A percentile compares a stretch with the other conserved stretches of the same genome.
These are phyloP conservation scores for Catharus bicknelli DNA, from an alignment of 2,113 vertebrate genomes.

Conservation along the genomic window DNA sequence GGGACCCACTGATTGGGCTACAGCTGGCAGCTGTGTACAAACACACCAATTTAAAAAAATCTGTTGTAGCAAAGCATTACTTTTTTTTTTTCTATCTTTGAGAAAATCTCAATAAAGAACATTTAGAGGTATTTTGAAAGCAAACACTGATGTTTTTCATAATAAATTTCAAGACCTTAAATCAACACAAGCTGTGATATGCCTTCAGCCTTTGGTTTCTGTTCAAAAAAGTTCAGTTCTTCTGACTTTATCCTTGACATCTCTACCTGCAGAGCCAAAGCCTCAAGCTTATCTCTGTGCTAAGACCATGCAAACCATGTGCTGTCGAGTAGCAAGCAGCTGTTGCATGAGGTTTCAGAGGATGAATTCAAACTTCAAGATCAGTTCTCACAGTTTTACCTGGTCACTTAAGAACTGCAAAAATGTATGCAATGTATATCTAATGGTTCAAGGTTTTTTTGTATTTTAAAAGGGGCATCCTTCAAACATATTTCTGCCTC, in stretches of 20 bases:
- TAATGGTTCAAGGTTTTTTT: neutral
- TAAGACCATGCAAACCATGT: neutral
- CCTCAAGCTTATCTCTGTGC: neutral
- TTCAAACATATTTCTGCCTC: neutral
- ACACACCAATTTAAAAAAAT: neutral
- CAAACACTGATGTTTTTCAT: neutral
- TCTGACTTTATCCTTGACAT: neutral
- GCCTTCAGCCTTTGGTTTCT: neutral
- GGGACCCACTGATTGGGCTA: neutral
- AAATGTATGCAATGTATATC: neutral
- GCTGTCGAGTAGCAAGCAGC: neutral
- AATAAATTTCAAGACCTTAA: neutral
- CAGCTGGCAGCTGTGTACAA: neutral
- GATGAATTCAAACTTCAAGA: neutral
- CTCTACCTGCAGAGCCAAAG: neutral
- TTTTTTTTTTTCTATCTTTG: neutral
- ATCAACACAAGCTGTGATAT: neutral
- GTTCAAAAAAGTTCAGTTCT: neutral
- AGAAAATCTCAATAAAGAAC: neutral
- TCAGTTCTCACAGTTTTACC: neutral
- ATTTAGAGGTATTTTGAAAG: neutral
- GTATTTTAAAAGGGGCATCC: neutral
- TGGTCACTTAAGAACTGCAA: neutral
- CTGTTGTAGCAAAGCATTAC: neutral
- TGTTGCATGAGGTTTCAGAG: neutral